These are phyloP conservation scores for Bombyx mandarina DNA, from an alignment of 1,140 invertebrate species.

Conservation along the genomic window DNA sequence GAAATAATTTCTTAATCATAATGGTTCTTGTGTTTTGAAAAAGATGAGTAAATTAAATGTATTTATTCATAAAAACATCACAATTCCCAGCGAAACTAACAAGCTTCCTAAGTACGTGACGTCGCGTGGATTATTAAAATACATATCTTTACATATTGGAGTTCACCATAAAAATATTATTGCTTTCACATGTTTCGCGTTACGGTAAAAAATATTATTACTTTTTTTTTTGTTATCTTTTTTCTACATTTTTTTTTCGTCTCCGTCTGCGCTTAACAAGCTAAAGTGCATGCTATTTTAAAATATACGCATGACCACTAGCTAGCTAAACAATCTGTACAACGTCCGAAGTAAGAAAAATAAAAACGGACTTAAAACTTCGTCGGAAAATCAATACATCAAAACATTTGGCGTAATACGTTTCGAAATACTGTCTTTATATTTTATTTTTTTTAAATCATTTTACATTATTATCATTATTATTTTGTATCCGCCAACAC, in stretches of 20 bases:
- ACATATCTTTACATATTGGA: constrained; percentile 57
- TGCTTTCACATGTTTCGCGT: constrained; percentile 60
- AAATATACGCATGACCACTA: constrained; percentile 67
- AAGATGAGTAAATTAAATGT: no score
- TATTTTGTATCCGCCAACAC: constrained; percentile 50
- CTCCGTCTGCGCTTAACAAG: constrained; percentile 46
- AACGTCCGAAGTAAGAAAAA: constrained; percentile 20
- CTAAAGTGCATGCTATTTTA: constrained; percentile 61
- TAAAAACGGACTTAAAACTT: constrained; percentile 49
- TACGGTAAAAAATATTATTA: constrained; percentile 58
- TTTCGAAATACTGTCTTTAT: constrained; percentile 53
- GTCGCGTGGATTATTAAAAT: constrained; percentile 61
- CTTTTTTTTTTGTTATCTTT: constrained; percentile 21
- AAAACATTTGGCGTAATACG: constrained; percentile 68
- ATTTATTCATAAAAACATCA: constrained; percentile 25
- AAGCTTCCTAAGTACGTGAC: constrained; percentile 57
- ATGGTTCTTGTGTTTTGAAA: no score
- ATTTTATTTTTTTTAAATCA: no score
- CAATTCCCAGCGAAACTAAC: constrained; percentile 43
- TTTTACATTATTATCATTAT: constrained; percentile 15
- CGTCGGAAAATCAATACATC: constrained; percentile 66
- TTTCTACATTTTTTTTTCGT: constrained; percentile 26
- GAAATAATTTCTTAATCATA: no score
- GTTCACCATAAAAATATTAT: constrained; percentile 68
- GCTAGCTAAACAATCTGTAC: constrained; percentile 66